Percentiles rank a stretch among this genome's conserved stretches.
phyloP scores from a whole-genome alignment of 2,113 vertebrate species.

The Crocuta crocuta region DNA sequence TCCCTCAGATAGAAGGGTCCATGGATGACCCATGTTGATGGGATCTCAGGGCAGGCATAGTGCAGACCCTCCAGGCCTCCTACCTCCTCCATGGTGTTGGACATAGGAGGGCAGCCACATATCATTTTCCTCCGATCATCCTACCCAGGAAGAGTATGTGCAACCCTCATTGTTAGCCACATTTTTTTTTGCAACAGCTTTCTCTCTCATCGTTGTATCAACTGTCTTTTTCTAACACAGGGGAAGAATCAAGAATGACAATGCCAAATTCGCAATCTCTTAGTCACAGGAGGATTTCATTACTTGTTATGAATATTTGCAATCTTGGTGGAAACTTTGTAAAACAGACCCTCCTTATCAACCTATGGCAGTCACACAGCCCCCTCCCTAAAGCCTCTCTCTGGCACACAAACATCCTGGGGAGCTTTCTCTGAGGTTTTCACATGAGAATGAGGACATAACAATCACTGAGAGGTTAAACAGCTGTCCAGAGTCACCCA shows the following conservation, averaged over 20 bases:
- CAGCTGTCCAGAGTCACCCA: neutral
- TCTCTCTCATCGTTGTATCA: neutral
- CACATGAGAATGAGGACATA: neutral
- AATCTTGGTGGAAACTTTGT: neutral
- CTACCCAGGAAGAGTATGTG: neutral
- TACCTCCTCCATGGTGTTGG: neutral
- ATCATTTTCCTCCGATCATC: neutral
- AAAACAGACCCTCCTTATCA: neutral
- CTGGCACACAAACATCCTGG: neutral
- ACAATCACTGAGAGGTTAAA: neutral
- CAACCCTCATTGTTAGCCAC: neutral
- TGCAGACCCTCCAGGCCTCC: neutral
- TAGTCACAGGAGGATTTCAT: neutral
- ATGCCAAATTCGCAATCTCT: neutral
- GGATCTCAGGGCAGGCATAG: neutral
- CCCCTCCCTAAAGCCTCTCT: neutral
- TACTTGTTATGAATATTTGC: neutral
- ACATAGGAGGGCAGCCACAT: neutral
- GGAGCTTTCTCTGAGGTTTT: neutral
- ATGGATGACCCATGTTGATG: neutral
- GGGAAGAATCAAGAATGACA: neutral
- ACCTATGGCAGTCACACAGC: neutral
- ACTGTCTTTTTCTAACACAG: neutral
- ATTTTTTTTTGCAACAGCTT: neutral
- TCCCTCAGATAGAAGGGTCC: neutral